These are phyloP conservation scores for Stenotaenia linearis DNA, from an alignment of 2,888 invertebrate species.

Conservation along the genomic window DNA sequence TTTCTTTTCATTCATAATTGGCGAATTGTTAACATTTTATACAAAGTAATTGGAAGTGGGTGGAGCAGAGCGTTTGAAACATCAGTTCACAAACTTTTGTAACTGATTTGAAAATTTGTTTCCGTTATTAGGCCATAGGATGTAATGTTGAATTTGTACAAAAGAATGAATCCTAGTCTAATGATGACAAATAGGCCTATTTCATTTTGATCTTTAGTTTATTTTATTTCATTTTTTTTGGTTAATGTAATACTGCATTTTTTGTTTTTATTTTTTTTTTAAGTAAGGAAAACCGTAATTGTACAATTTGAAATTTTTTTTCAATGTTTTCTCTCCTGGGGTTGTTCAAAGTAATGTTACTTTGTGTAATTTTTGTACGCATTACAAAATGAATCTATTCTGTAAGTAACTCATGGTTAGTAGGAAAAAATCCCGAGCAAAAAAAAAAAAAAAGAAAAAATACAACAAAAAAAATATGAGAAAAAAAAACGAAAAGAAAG, in stretches of 20 bases:
- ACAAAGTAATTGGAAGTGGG: too few species aligned
- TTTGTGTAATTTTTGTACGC: neutral
- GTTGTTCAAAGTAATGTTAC: neutral
- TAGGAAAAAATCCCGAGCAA: neutral
- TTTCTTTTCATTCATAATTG: neutral
- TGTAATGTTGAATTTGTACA: constrained; percentile 13
- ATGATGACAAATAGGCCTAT: neutral
- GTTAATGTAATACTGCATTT: neutral
- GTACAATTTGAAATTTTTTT: neutral
- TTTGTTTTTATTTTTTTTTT: too few species aligned
- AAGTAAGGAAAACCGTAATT: neutral
- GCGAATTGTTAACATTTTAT: neutral
- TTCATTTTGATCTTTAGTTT: neutral
- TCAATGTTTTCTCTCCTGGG: neutral
- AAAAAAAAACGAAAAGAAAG: neutral
- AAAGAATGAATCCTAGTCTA: neutral
- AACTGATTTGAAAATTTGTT: neutral
- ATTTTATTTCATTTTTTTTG: neutral
- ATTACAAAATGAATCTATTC: neutral
- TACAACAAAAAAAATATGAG: neutral
- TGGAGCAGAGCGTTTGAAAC: too few species aligned
- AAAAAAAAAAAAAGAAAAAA: neutral
- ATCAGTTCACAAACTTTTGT: neutral
- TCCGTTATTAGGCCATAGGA: neutral
- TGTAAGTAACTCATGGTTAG: neutral